Conservation (phyloP, 2,797 vertebrate genomes). For the Okamejei kenojei region DNA sequence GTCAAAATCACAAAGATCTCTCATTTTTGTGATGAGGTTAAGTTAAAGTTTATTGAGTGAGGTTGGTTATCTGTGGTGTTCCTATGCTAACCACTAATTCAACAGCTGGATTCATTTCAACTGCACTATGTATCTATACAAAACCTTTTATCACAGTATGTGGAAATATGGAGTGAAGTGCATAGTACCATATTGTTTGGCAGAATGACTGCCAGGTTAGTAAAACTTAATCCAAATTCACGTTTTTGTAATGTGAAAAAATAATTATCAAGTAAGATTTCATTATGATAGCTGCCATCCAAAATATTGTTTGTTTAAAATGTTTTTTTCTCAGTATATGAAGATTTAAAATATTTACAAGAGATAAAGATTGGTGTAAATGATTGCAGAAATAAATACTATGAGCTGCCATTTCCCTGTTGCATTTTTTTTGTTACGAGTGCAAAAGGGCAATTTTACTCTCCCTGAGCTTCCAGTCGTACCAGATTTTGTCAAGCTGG, state of each 20-base stretch:
- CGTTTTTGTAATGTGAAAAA: conserved; percentile 24
- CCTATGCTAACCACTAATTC: neutral
- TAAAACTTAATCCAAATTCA: neutral
- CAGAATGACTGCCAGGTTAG: neutral
- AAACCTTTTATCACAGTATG: neutral
- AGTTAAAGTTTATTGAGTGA: conserved; percentile 22
- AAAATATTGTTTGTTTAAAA: conserved; percentile 8
- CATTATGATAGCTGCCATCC: neutral
- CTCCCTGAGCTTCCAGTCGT: no score
- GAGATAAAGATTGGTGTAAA: neutral
- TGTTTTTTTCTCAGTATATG: neutral
- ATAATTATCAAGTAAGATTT: neutral
- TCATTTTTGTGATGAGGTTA: neutral
- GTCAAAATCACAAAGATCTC: neutral
- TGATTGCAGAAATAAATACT: neutral
- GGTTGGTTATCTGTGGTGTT: conserved; percentile 16
- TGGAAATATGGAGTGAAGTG: neutral
- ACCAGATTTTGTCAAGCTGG: no score
- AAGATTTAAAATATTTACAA: neutral
- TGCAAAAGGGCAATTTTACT: no score
- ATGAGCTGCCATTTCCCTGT: no score
- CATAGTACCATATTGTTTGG: conserved; percentile 17
- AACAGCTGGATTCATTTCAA: conserved; percentile 34
- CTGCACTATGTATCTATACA: conserved; percentile 15
- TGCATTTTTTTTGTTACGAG: no score